Evolutionary conservation across 2,888 invertebrate genomes (phyloP).

Genomic region (Cryptocephalus primarius): DNA sequence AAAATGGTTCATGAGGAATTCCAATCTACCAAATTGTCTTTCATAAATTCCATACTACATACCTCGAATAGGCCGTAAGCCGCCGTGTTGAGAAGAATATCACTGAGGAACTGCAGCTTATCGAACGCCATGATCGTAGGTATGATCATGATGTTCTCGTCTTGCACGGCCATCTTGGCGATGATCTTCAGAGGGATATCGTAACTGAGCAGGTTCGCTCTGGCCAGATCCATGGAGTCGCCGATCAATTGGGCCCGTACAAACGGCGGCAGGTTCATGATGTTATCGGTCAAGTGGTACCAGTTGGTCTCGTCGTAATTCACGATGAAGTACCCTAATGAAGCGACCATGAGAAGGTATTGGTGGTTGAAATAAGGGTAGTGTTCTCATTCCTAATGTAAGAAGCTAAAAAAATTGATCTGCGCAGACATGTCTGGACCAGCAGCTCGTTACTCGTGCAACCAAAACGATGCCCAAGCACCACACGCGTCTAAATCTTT

Average conservation of each 20-base stretch:
- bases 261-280: constrained; percentile 44
- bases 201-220: constrained; percentile 46
- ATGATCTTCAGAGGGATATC: constrained; percentile 45
- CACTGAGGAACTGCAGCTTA: constrained; percentile 46
- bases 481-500: no score
- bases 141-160: constrained; percentile 37
- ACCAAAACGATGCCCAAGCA: no score
- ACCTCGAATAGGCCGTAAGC: constrained; percentile 51
- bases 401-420: neutral
- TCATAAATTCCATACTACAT: no score
- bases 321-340: constrained; percentile 52
- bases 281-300: constrained; percentile 41
- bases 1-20: no score
- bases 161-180: constrained; percentile 36
- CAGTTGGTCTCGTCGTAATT: constrained; percentile 55
- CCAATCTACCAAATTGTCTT: no score
- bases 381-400: neutral
- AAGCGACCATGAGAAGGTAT: constrained; percentile 22
- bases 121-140: constrained; percentile 49
- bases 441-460: neutral
- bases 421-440: no score
- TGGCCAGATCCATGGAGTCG: constrained; percentile 52
- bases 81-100: constrained; percentile 47
- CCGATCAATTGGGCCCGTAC: constrained; percentile 60
- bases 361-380: no score